Evolutionary conservation across 2,113 vertebrate genomes (phyloP).

Genomic region (Sakesphorus luctuosus): DNA sequence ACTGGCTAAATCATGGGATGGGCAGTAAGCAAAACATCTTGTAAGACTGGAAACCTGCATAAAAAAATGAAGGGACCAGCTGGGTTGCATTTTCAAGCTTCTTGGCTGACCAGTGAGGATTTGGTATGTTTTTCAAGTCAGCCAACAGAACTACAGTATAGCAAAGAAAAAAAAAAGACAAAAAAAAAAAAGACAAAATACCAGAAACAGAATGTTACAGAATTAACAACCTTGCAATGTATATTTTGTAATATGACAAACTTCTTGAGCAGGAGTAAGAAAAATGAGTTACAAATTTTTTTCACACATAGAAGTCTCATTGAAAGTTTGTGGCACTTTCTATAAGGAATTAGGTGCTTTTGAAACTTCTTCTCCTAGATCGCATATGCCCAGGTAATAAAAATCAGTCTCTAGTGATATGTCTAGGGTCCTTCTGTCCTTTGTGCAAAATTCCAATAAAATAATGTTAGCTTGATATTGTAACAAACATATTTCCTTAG

Average conservation of each 20-base stretch:
- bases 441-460: neutral
- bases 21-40: neutral
- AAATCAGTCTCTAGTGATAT: neutral
- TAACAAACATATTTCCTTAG: neutral
- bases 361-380: neutral
- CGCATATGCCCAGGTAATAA: neutral
- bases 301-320: neutral
- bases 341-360: neutral
- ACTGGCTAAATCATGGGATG: neutral
- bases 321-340: neutral
- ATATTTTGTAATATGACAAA: neutral
- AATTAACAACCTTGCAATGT: neutral
- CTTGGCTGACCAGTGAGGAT: neutral
- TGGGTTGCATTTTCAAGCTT: neutral
- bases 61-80: neutral
- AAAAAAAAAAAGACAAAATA: neutral
- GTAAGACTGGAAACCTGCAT: neutral
- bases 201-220: neutral
- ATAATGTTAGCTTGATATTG: neutral
- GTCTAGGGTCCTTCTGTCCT: neutral
- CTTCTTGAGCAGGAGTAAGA: neutral
- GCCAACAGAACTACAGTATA: neutral
- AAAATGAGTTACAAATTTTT: neutral
- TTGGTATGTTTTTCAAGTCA: neutral
- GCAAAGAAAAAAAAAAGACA: too few relatives aligned